phyloP scores from a whole-genome alignment of 92 coral and sea anemone genomes.

The Bergia puertoricense region DNA sequence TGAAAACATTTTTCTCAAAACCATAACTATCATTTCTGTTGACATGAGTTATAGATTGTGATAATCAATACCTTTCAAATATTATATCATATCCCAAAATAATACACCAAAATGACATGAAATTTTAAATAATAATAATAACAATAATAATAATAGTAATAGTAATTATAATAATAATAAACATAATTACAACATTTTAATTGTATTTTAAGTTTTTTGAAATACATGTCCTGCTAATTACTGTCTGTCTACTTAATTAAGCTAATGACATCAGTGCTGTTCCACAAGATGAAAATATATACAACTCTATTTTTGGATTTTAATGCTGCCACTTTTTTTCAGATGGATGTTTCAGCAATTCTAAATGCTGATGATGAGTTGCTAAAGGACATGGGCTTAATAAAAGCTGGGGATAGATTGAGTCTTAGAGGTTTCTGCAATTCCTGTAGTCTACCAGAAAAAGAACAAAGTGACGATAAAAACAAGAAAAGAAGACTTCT shows the following conservation, averaged over 20 bases:
- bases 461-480: background rate
- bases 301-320: background rate
- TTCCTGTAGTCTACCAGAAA: background rate
- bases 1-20: background rate
- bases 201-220: too few relatives aligned
- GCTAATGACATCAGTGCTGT: background rate
- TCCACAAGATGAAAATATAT: background rate
- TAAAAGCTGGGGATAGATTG: slow-evolving; percentile 59
- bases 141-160: too few relatives aligned
- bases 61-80: too few relatives aligned
- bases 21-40: background rate
- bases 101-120: background rate
- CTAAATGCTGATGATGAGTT: slow-evolving; percentile 51
- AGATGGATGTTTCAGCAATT: slow-evolving; percentile 63
- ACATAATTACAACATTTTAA: too few relatives aligned
- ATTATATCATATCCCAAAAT: background rate
- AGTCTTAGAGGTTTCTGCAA: slow-evolving; percentile 51
- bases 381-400: slow-evolving; percentile 47
- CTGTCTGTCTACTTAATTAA: background rate
- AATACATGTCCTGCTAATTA: background rate
- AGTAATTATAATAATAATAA: too few relatives aligned
- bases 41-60: background rate
- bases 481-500: slow-evolving; percentile 47
- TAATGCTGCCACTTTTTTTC: background rate
- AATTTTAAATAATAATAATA: too few relatives aligned